phyloP scores from a whole-genome alignment of 2,888 invertebrate genomes.

The Tubulanus polymorphus region DNA sequence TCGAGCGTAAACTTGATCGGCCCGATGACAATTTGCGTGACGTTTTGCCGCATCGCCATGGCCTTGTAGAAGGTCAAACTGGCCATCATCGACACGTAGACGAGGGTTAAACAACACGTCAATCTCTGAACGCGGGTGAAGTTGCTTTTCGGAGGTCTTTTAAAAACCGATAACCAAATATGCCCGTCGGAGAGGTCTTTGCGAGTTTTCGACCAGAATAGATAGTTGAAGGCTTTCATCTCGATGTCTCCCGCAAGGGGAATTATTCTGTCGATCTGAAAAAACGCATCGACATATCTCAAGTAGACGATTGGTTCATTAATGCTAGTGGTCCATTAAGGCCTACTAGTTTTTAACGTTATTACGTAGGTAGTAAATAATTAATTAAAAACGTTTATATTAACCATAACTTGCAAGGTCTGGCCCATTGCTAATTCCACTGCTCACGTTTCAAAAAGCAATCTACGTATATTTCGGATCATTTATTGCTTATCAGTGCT shows the following conservation, averaged over 20 bases:
- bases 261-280: constrained; percentile 26
- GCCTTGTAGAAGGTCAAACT: constrained; percentile 45
- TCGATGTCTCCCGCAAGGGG: constrained; percentile 25
- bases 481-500: too few relatives aligned
- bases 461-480: too few relatives aligned
- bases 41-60: not conserved
- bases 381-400: too few relatives aligned
- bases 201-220: constrained; percentile 24
- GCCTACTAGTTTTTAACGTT: too few relatives aligned
- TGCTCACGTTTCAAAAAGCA: too few relatives aligned
- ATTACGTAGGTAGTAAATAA: too few relatives aligned
- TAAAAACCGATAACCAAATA: constrained; percentile 28
- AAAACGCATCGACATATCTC: too few relatives aligned
- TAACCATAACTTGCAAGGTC: too few relatives aligned
- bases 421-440: too few relatives aligned
- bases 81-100: constrained; percentile 50
- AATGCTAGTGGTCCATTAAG: too few relatives aligned
- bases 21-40: constrained; percentile 34
- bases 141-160: constrained; percentile 21
- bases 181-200: constrained; percentile 26
- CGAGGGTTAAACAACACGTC: constrained; percentile 45
- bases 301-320: too few relatives aligned
- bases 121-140: constrained; percentile 47
- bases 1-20: constrained; percentile 44
- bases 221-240: constrained; percentile 24